phyloP scores from a whole-genome alignment of 1,140 invertebrate genomes.

The Sminthurinus signatus region DNA sequence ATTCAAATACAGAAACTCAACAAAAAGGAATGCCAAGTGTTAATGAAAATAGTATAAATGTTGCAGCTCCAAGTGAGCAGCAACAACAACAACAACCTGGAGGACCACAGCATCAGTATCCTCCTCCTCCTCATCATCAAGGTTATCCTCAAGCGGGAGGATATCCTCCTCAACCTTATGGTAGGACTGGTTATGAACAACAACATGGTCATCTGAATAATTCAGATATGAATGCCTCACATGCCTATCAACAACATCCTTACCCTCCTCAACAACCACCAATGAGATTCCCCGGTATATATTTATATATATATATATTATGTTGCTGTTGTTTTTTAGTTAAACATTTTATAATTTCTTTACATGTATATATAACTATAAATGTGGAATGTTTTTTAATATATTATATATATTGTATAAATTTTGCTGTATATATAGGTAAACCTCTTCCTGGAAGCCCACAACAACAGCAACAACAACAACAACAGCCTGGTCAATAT shows the following conservation, averaged over 20 bases:
- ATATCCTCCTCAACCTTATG: constrained; percentile 27
- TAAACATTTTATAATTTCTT: too few relatives aligned
- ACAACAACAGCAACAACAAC: too few relatives aligned
- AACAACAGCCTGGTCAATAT: too few relatives aligned
- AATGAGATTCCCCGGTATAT: constrained; percentile 40
- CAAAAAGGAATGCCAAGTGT: constrained; percentile 33
- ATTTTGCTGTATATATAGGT: too few relatives aligned
- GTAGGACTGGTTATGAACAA: constrained; percentile 25
- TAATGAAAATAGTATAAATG: constrained; percentile 33
- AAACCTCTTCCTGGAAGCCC: constrained; percentile 34
- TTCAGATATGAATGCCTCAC: constrained; percentile 29
- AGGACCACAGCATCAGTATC: constrained; percentile 25
- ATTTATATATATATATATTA: too few relatives aligned
- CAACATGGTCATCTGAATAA: constrained; percentile 26
- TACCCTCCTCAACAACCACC: constrained; percentile 33
- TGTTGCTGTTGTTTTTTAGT: too few relatives aligned
- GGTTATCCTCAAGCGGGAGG: constrained; percentile 26
- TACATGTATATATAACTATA: too few relatives aligned
- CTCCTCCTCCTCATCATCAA: constrained; percentile 25
- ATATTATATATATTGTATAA: too few relatives aligned
- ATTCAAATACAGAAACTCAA: not conserved
- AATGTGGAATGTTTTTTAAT: too few relatives aligned
- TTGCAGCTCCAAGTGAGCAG: constrained; percentile 21
- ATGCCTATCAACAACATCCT: constrained; percentile 33
- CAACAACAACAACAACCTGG: constrained; percentile 17